Base-by-base conservation (phyloP, 2,888 invertebrate species). In the Cyaniris semiargus region DNA sequence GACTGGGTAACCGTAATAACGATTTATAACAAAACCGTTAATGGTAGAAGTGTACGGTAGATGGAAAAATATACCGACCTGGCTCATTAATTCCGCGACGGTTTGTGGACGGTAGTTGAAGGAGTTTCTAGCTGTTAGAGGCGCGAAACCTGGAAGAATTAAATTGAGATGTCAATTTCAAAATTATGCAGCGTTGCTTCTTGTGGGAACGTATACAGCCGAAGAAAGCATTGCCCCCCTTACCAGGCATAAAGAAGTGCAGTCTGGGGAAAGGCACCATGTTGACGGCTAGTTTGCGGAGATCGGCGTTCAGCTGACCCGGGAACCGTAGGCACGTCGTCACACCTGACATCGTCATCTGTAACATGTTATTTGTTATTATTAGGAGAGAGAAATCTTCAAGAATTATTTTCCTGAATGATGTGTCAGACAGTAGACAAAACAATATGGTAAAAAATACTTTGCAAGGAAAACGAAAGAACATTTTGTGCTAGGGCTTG, bases 231-330 rank as follows among this genome's bases (percentile, higher is more conserved):
- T 71, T 10, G 5, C 15, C 18, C 21, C 48, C 0, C 70, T 13
- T 3, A 89, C 90, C 90, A 31, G 91, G 90, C 96, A 98, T 97
- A 89, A 98, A 98, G 95, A 98, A 98, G 88, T 98, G 98, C 7
- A 98, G 94, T 79, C 97, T 95, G 0, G 98, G 98, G 95, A 98
- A 98, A 0, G 98, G 98, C 18, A 98, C 98, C 98, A 98, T 98
- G 90, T 98, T 98, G 58, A 98, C 97, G 0, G 97, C 97, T 75
- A 97, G 91, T 91, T 98, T 97, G 76, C 98, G 94, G 10, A 98
- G 92, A 89, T 98, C 98, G 0, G 98, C 98, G 89, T 98, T 98
- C 85, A 98, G 92, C 86, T 98, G 98, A 70, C 98, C 98, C 0
- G 98, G 98, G 95, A 98, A 98, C 76, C 98, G 95, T 18, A 98